A percentile compares a stretch with the other conserved stretches of the same genome.
Evolutionary conservation across 2,113 vertebrate genomes (phyloP).

Genomic region (Pogonocichla stellata): DNA sequence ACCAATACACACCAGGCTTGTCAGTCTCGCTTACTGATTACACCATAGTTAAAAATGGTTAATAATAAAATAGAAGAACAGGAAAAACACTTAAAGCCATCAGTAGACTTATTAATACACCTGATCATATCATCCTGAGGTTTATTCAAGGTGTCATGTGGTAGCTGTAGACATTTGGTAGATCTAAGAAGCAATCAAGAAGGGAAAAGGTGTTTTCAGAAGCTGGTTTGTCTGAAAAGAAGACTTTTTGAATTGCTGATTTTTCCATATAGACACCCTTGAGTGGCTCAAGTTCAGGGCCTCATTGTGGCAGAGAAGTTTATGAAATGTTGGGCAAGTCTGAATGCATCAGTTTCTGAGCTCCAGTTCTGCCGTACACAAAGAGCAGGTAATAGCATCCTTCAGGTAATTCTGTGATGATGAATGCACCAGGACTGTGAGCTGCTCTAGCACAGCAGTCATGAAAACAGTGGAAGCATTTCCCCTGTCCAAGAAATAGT

Average conservation of each 20-base stretch:
- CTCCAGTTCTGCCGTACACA: background rate
- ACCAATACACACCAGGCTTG: background rate
- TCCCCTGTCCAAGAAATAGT: background rate
- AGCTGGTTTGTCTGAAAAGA: background rate
- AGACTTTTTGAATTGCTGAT: background rate
- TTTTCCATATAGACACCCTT: background rate
- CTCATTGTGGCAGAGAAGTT: background rate
- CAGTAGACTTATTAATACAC: background rate
- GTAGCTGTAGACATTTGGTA: background rate
- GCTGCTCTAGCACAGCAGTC: background rate
- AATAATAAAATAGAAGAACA: background rate
- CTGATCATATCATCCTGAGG: background rate
- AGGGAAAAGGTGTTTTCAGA: background rate
- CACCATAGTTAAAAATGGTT: background rate
- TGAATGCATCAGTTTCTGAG: background rate
- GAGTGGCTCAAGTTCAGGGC: background rate
- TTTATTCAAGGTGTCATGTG: background rate
- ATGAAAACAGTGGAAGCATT: background rate
- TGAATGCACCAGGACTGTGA: background rate
- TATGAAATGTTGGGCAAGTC: background rate
- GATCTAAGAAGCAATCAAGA: background rate
- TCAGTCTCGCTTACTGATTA: background rate
- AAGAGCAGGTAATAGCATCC: background rate
- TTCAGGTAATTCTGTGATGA: background rate
- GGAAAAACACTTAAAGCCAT: background rate